Percentiles rank a stretch among this genome's conserved stretches.
These are phyloP conservation scores for Aplodontia rufa DNA, from an alignment of 2,113 vertebrate species.

Conservation along the genomic window DNA sequence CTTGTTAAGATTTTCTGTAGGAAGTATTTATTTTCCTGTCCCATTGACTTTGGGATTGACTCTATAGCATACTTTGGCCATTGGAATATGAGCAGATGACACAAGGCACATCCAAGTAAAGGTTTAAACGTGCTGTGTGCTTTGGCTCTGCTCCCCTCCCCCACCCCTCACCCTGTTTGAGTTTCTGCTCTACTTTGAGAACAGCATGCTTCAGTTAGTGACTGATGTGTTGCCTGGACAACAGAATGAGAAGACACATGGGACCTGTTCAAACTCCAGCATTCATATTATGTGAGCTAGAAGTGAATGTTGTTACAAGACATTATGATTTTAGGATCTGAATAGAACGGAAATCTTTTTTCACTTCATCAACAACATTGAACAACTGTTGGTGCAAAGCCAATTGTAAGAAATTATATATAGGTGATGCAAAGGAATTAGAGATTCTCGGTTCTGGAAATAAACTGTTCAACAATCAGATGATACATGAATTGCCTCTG, in stretches of 20 bases:
- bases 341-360: neutral
- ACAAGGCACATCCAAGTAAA: neutral
- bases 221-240: neutral
- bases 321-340: neutral
- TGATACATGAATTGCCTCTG: neutral
- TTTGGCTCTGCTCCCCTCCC: neutral
- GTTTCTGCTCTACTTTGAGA: neutral
- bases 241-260: neutral
- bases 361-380: neutral
- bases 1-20: neutral
- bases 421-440: neutral
- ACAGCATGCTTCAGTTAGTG: neutral
- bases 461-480: neutral
- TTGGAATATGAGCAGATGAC: constrained; percentile 1
- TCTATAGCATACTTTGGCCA: neutral
- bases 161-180: no score
- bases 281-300: neutral
- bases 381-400: neutral
- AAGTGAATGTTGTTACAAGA: neutral
- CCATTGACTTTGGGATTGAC: neutral
- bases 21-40: neutral
- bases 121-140: neutral
- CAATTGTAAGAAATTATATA: neutral
- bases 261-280: neutral
- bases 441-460: neutral